Conservation (phyloP, 2,888 invertebrate species). For the Xylota segnis region DNA sequence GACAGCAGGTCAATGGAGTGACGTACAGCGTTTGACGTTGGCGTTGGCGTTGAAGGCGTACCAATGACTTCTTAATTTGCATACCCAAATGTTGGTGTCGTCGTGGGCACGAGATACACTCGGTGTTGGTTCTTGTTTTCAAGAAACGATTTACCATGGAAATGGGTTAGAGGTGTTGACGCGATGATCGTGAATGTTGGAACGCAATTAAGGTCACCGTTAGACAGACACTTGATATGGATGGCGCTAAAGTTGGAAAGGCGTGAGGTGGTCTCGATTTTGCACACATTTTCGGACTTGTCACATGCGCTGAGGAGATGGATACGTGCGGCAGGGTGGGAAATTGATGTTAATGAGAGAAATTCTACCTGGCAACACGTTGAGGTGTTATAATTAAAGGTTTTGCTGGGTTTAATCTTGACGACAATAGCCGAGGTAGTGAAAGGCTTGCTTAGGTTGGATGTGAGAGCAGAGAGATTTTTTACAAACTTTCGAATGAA, state of each 20-base stretch:
- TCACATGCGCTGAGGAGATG: slow-evolving; percentile 4
- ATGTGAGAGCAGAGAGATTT: no score
- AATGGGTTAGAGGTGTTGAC: slow-evolving; percentile 54
- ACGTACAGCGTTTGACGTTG: slow-evolving; percentile 64
- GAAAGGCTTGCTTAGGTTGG: neutral
- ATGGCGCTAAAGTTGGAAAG: slow-evolving; percentile 16
- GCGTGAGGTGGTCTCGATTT: neutral
- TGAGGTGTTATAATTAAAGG: slow-evolving; percentile 18
- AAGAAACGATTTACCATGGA: slow-evolving; percentile 27
- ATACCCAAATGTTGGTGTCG: slow-evolving; percentile 50
- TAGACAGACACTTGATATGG: slow-evolving; percentile 37
- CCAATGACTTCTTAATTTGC: slow-evolving; percentile 70
- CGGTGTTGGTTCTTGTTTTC: neutral
- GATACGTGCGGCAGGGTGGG: slow-evolving; percentile 18
- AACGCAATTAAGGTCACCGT: slow-evolving; percentile 57
- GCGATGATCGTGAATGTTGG: slow-evolving; percentile 36
- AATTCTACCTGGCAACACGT: neutral
- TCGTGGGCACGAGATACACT: slow-evolving; percentile 35
- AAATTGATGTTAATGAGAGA: slow-evolving; percentile 33
- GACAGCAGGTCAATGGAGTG: slow-evolving; percentile 62
- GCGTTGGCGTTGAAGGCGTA: slow-evolving; percentile 54
- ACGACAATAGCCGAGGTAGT: neutral
- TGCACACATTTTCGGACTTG: slow-evolving; percentile 23
- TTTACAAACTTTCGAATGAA: neutral
- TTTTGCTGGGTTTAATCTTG: neutral